Percentiles rank a stretch among this genome's conserved stretches.
phyloP scores from a whole-genome alignment of 1,140 invertebrate species.

The Wiebesia pumilae region DNA sequence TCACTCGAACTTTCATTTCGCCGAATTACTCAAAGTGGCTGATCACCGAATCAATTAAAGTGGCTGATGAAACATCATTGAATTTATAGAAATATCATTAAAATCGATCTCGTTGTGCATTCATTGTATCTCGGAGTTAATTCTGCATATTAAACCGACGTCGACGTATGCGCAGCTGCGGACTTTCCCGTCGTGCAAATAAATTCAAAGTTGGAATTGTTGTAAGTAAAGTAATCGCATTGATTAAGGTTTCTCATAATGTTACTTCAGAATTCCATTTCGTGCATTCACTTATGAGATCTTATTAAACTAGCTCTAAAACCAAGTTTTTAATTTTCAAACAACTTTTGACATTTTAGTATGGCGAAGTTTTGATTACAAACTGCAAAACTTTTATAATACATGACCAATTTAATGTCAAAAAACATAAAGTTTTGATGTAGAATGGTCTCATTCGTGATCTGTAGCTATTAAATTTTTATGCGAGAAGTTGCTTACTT shows the following conservation, averaged over 20 bases:
- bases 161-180: too few relatives aligned
- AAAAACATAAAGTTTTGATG: constrained; percentile 56
- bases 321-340: constrained; percentile 55
- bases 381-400: constrained; percentile 53
- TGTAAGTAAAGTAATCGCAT: constrained; percentile 27
- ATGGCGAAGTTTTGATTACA: constrained; percentile 52
- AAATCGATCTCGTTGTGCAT: constrained; percentile 1
- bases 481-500: constrained; percentile 55
- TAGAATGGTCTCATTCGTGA: constrained; percentile 56
- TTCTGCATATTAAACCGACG: neutral
- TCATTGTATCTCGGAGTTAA: neutral
- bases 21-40: neutral
- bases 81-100: neutral
- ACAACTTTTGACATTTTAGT: constrained; percentile 53
- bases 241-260: constrained; percentile 48
- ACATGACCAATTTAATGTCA: constrained; percentile 56
- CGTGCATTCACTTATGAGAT: constrained; percentile 48
- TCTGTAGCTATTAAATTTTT: constrained; percentile 56
- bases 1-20: neutral
- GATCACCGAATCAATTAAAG: neutral
- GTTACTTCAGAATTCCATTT: constrained; percentile 44
- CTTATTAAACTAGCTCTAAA: constrained; percentile 53
- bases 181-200: neutral
- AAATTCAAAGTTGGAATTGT: constrained; percentile 1
- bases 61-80: neutral